Percentiles rank a stretch among this genome's conserved stretches.
These are phyloP conservation scores for Oxyruncus cristatus DNA, from an alignment of 2,113 vertebrate genomes.

Conservation along the genomic window DNA sequence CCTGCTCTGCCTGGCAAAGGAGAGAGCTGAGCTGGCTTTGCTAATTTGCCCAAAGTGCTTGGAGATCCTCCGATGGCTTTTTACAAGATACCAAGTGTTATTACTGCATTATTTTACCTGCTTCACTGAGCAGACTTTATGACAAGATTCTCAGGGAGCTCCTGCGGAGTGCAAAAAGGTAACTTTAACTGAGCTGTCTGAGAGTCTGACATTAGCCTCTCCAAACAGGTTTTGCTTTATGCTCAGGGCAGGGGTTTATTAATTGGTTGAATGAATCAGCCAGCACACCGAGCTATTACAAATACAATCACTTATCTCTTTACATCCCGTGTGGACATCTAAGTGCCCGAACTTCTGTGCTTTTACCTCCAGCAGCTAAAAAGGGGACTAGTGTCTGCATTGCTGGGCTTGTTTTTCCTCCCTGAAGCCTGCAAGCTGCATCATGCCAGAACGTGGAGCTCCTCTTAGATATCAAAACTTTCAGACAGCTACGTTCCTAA, in stretches of 20 bases:
- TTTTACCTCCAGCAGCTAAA: conserved; percentile 61
- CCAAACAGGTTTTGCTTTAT: conserved; percentile 31
- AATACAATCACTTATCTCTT: conserved; percentile 4
- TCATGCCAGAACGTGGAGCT: conserved; percentile 70
- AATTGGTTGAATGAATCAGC: conserved; percentile 53
- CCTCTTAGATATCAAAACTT: conserved; percentile 66
- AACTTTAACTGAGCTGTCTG: conserved; percentile 20
- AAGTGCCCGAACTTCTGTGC: conserved; percentile 3
- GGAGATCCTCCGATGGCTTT: not conserved
- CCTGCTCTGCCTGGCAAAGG: not conserved
- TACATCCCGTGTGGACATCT: not conserved
- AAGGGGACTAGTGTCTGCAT: conserved; percentile 36
- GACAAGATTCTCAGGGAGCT: not conserved
- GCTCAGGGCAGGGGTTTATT: conserved; percentile 45
- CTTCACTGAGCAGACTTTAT: not conserved
- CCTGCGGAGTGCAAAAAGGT: not conserved
- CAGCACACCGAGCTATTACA: conserved; percentile 14
- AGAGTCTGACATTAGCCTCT: conserved; percentile 18
- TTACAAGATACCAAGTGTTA: not conserved
- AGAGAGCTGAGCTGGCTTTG: not conserved
- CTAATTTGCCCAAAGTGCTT: not conserved
- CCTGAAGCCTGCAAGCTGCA: conserved; percentile 56
- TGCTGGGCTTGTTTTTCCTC: conserved; percentile 49
- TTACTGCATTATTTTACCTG: not conserved
- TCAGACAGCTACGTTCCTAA: conserved; percentile 77